Base-by-base conservation (phyloP, 2,113 vertebrate species). In the Dicerorhinus sumatrensis region DNA sequence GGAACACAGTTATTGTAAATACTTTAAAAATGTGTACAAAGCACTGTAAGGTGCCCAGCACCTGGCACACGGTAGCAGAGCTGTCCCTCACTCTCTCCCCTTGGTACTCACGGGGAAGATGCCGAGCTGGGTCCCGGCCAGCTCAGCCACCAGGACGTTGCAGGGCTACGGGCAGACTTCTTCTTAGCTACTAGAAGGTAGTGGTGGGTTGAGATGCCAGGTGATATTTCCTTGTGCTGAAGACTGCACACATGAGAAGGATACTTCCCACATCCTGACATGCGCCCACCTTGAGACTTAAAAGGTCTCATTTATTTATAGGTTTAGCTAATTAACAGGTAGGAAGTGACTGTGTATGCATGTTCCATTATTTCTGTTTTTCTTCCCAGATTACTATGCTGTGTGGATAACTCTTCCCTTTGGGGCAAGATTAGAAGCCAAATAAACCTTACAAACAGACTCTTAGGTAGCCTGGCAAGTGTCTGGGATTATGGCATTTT, bases 301-400 rank as follows among this genome's bases (percentile, higher is more conserved):
- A 18, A 65, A 18, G 0, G 2, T 72, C 75, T 87, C 33, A 11
- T 84, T 80, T 89, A 89, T 85, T 96, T 86, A 60, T 72, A 92
- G 83, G 51, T 46, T 25, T 63, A 18, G 21, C 60, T 89, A 76
- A 70, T 65, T 92, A 58, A 51, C 76, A 90, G 31, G 39, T 67
- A 39, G 8, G 27, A 11, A 36, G 2, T 48, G 18, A 6, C 21
- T 2, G 0, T 11, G 20, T 3, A 16, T 16, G 3, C 77, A 70
- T 4, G 2, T 17, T 75, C 18, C 1, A 2, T 83, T 76, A 48
- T 76, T 93, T 76, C 27, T 0, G 58, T 7, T 3, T 23, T 54
- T 81, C 54, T 42, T 70, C 33, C 46, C 11, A n/a, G 76, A 67
- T 27, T 27, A 3, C 33, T 29, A 3, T 21, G 23, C 17, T n/a